Percentiles rank a stretch among this genome's conserved stretches.
These are phyloP conservation scores for Larimichthys polyactis DNA, from an alignment of 2,113 vertebrate genomes.

Conservation along the genomic window DNA sequence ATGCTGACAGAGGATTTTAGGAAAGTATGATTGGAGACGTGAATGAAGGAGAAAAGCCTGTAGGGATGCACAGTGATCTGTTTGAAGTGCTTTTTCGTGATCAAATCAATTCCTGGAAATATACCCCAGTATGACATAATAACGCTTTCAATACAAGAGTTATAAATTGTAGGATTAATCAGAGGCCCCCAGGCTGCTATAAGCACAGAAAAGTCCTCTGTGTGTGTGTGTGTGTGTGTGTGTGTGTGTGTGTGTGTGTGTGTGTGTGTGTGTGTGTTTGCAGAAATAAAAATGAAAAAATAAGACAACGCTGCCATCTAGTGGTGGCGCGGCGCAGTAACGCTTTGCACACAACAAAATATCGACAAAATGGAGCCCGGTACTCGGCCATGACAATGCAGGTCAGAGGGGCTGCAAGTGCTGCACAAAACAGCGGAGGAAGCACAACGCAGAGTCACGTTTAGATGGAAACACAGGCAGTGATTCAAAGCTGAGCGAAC, in stretches of 20 bases:
- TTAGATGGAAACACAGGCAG: background rate
- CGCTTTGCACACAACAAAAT: constrained; percentile 10
- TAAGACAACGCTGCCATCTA: constrained; percentile 62
- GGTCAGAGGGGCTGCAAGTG: constrained; percentile 61
- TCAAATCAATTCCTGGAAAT: background rate
- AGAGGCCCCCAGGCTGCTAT: background rate
- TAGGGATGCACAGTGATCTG: background rate
- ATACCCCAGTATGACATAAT: background rate
- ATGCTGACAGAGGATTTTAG: constrained; percentile 36
- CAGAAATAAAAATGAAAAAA: background rate
- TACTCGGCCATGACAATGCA: constrained; percentile 79
- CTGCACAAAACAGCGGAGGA: constrained; percentile 1
- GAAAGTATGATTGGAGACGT: constrained; percentile 2
- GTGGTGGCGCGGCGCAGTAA: constrained; percentile 8
- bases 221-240: background rate
- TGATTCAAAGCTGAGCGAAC: background rate
- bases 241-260: too few species aligned
- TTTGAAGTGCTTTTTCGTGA: constrained; percentile 25
- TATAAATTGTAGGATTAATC: constrained; percentile 24
- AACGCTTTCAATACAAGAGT: constrained; percentile 1
- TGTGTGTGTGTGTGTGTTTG: background rate
- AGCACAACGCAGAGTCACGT: too few species aligned
- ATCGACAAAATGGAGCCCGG: constrained; percentile 83
- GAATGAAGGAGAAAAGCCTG: constrained; percentile 29
- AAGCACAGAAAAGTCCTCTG: background rate